A percentile compares a stretch with the other conserved stretches of the same genome.
These are phyloP conservation scores for Drosophila auraria DNA, from an alignment of 1,140 invertebrate genomes.

Conservation along the genomic window DNA sequence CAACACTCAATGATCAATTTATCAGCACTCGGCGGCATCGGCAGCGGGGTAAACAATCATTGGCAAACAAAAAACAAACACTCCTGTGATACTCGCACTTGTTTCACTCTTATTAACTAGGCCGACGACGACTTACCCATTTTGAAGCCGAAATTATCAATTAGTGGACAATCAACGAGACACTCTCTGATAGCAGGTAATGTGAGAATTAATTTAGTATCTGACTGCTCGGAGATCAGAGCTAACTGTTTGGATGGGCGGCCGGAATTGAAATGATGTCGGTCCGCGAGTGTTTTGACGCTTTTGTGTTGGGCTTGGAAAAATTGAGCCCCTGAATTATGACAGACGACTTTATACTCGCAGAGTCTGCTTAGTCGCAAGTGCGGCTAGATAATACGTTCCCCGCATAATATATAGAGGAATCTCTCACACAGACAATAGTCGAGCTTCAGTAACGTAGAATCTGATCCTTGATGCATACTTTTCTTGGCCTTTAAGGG, in stretches of 20 bases:
- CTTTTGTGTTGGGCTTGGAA: constrained; percentile 50
- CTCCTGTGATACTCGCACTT: not conserved
- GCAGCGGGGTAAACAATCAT: constrained; percentile 7
- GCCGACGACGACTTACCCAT: constrained; percentile 64
- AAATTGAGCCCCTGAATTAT: constrained; percentile 63
- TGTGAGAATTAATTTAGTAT: constrained; percentile 13
- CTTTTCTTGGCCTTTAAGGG: not conserved
- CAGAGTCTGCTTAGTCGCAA: constrained; percentile 44
- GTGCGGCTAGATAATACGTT: constrained; percentile 59
- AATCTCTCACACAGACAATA: constrained; percentile 15
- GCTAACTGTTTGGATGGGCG: constrained; percentile 34
- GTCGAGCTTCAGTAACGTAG: not conserved
- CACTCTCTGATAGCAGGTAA: constrained; percentile 16
- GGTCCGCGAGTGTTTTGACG: constrained; percentile 48
- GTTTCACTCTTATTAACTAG: constrained; percentile 18
- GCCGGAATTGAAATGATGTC: constrained; percentile 53
- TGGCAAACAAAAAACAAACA: constrained; percentile 5
- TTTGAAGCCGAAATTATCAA: constrained; percentile 58
- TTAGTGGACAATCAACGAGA: constrained; percentile 44
- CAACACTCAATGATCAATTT: constrained; percentile 36
- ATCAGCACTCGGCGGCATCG: constrained; percentile 15
- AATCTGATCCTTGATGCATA: not conserved
- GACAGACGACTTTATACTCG: constrained; percentile 57
- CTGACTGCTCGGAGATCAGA: constrained; percentile 34
- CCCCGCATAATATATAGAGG: constrained; percentile 2